Base-by-base conservation (phyloP, 2,797 vertebrate species). In the Phrynocephalus forsythii region DNA sequence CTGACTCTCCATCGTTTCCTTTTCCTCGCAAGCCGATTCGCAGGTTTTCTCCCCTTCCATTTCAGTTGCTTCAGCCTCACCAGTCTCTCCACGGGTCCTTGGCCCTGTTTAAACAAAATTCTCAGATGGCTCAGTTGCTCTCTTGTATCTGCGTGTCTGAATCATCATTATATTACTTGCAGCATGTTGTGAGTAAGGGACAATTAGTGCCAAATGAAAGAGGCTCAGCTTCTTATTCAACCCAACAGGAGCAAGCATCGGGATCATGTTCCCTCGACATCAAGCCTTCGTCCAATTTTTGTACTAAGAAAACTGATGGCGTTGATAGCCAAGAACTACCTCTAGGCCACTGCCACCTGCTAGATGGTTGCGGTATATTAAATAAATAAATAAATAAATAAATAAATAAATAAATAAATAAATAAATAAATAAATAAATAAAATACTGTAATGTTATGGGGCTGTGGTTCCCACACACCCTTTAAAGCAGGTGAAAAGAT, bases 31-130 rank as follows among this genome's bases (percentile, higher is more conserved):
- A 52, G 79, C 3, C 6, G 68, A 5, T 92, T 56, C 91, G 60
- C 22, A 75, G 77, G 13, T 33, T 72, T 16, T 33, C 30, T 78
- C 33, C 0, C 63, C 69, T 9, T 63, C 16, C 16, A n/a, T 60
- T 91, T 92, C 93, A 87, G 89, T 78, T 77, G 88, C 79, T 89
- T 88, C 89, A 73, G 91, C 87, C 38, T 85, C 87, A 67, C 87
- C 86, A 18, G 71, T 91, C 83, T 94, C 91, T 90, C 90, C 79
- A 9, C 16, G 69, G 89, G 85, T 86, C 20, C 10, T 79, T 83
- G n/a, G 44, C 38, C 91, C 92, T 89, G 81, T 26, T 72, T 44
- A 66, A 79, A 88, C 15, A 89, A 84, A 72, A 80, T 87, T 83
- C 86, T 91, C 91, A 44, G 88, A 28, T 26, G 89, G 79, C 44